Conservation (phyloP, 1,140 invertebrate species). For the Drosophila orena region DNA sequence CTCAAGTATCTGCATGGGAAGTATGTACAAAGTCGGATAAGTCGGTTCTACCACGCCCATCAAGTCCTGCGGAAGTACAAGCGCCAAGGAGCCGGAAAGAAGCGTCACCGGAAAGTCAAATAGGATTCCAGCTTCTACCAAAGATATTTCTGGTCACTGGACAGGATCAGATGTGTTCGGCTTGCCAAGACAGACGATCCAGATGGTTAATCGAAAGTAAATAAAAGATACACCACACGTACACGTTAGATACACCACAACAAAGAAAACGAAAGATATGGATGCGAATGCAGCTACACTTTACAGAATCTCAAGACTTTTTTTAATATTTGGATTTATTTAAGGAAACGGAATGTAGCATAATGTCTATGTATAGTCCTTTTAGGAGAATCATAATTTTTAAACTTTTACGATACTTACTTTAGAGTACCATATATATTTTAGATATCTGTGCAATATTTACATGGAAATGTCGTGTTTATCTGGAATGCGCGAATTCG, state of each 20-base stretch:
- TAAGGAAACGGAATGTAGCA: conserved; percentile 29
- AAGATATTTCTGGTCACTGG: conserved; percentile 33
- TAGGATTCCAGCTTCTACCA: conserved; percentile 48
- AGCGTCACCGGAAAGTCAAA: conserved; percentile 6
- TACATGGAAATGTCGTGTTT: conserved; percentile 66
- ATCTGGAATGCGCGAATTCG: conserved; percentile 57
- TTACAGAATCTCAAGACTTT: conserved; percentile 81
- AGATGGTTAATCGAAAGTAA: conserved; percentile 55
- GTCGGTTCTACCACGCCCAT: conserved; percentile 69
- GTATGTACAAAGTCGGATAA: conserved; percentile 70
- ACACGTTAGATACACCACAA: conserved; percentile 45
- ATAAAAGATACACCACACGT: conserved; percentile 48
- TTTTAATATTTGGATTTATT: conserved; percentile 48
- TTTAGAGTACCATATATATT: conserved; percentile 37
- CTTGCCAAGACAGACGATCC: conserved; percentile 2
- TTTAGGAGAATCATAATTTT: conserved; percentile 36
- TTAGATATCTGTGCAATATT: conserved; percentile 69
- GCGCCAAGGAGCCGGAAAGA: conserved; percentile 18
- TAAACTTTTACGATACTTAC: conserved; percentile 37
- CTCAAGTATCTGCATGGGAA: conserved; percentile 78
- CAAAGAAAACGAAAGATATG: conserved; percentile 15
- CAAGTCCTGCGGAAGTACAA: conserved; percentile 73
- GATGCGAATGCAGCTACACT: conserved; percentile 39
- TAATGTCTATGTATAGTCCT: conserved; percentile 7
- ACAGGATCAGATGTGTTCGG: conserved; percentile 30